Evolutionary conservation across 2,888 invertebrate species (phyloP).

Genomic region (Cryptus viduatorius): DNA sequence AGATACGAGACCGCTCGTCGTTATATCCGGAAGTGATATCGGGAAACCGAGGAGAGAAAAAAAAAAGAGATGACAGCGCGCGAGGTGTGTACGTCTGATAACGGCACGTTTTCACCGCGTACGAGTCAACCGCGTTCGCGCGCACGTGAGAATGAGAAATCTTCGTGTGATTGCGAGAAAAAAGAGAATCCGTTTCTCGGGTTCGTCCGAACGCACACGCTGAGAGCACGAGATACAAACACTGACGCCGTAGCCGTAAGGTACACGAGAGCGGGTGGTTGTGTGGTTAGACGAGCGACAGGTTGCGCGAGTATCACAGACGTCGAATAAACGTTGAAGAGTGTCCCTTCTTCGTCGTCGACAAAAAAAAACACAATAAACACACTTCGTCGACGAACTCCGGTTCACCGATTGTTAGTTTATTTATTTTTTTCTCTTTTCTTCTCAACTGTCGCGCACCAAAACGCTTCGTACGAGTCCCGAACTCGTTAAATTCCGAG

Average conservation of each 20-base stretch:
- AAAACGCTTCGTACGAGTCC: no score
- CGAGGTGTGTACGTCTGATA: conserved; percentile 22
- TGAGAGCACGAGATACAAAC: conserved; percentile 10
- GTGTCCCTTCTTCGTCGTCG: not conserved
- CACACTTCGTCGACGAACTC: conserved; percentile 6
- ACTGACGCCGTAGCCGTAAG: not conserved
- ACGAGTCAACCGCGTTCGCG: not conserved
- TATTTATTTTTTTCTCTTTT: no score
- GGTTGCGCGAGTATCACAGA: conserved; percentile 44
- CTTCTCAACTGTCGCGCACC: no score
- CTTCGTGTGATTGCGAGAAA: not conserved
- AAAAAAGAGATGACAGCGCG: not conserved
- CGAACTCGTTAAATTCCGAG: not conserved
- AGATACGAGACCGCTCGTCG: conserved; percentile 1
- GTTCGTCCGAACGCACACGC: not conserved
- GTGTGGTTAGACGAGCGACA: conserved; percentile 5
- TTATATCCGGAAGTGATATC: conserved; percentile 54
- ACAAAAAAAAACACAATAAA: not conserved
- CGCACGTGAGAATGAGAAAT: conserved; percentile 6
- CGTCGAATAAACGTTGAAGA: conserved; percentile 7
- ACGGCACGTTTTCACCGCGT: conserved; percentile 16
- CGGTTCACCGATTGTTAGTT: not conserved
- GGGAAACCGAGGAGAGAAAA: conserved; percentile 12
- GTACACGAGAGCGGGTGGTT: not conserved
- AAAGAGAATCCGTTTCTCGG: not conserved